Conservation (phyloP, 2,797 vertebrate genomes). For the Helicolenus hilgendorfi region DNA sequence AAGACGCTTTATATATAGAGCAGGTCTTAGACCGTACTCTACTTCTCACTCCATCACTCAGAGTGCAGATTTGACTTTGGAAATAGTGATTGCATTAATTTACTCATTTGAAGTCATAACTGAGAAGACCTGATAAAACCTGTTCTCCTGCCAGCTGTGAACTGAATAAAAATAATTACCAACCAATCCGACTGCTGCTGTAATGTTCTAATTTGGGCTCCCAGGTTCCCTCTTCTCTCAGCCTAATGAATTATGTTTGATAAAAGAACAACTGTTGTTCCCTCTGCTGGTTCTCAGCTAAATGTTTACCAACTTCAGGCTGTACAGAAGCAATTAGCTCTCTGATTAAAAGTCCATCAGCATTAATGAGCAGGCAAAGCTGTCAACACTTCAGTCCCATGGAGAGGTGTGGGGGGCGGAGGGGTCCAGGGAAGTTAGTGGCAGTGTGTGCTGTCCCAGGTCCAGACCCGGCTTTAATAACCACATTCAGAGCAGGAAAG, state of each 20-base stretch:
- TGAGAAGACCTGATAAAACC: neutral
- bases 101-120: neutral
- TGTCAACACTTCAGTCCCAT: neutral
- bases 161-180: neutral
- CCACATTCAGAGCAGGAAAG: neutral
- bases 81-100: neutral
- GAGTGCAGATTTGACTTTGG: neutral
- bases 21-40: neutral
- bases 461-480: neutral
- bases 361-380: slow-evolving; percentile 24
- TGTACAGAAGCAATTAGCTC: slow-evolving; percentile 36
- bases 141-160: neutral
- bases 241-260: slow-evolving; percentile 27
- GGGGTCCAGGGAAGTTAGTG: neutral
- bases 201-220: slow-evolving; percentile 10
- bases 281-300: slow-evolving; percentile 17
- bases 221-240: neutral
- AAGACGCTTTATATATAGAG: too few species aligned
- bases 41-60: neutral
- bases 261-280: slow-evolving; percentile 29
- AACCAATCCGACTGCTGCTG: neutral
- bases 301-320: slow-evolving; percentile 33
- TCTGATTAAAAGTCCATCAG: slow-evolving; percentile 54
- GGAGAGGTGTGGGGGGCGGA: neutral
- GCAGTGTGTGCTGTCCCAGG: neutral